Base-by-base conservation (phyloP, 2,888 invertebrate species). In the Luperina nickerlii region DNA sequence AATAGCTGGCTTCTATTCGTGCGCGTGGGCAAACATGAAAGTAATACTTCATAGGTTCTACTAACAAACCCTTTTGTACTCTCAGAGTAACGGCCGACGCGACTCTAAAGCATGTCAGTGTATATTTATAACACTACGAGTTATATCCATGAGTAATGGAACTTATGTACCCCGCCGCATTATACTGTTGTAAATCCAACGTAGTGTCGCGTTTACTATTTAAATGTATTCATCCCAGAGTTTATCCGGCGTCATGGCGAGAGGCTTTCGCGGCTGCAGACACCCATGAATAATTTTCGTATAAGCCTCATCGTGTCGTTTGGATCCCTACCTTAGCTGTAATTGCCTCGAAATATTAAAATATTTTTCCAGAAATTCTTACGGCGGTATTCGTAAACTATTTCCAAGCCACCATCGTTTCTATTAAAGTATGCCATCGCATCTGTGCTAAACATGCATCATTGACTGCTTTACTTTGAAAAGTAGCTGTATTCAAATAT, bases 1-100 rank as follows among this genome's bases (percentile, higher is more conserved):
- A 90, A 90, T 88, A 71, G 83, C 77, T 79, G 80, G 85, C 88
- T 88, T 88, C 90, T 90, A 92, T 90, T 88, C 86, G 87, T 87
- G 87, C 86, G 95, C 95, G 95, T 95, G 94, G 95, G 96, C 94
- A 93, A 93, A 91, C 91, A 91, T 90, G 90, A 91, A 91, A 91
- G 92, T 91, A 92, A 93, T 95, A 92, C 93, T 94, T 95, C 95
- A 96, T 96, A 95, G 94, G 92, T 94, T 95, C 95, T 93, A 94
- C 96, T 96, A 96, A 97, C 97, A 96, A 97, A 96, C 96, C 96
- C 95, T 96, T 95, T 96, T 96, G 96, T 96, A 92, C 89, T 85
- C 81, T 83, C 90, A 90, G 94, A 96, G 92, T 95, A 95, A 95
- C 93, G 93, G 91, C 91, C 91, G 88, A 87, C 93, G 91, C 92